phyloP scores from a whole-genome alignment of 1,140 invertebrate genomes.

The Amyelois transitella region DNA sequence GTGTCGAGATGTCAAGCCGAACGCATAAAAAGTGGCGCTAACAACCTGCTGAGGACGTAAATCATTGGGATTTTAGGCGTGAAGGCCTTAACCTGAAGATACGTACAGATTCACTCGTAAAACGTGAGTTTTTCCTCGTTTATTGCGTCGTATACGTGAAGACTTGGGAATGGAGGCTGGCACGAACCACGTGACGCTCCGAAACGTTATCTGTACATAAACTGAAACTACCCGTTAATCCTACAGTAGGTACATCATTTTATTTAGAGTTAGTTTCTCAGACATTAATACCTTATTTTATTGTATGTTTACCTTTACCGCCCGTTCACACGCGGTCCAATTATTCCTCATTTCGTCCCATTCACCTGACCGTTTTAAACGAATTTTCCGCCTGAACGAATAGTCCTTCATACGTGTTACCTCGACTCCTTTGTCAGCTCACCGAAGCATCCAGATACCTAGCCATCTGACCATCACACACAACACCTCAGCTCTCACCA shows the following conservation, averaged over 20 bases:
- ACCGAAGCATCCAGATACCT: constrained; percentile 16
- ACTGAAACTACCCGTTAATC: constrained; percentile 1
- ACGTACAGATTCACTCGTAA: constrained; percentile 30
- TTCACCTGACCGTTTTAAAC: constrained; percentile 4
- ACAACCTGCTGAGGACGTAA: constrained; percentile 13
- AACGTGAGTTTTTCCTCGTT: constrained; percentile 23
- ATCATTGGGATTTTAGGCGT: constrained; percentile 18
- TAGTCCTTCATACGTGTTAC: constrained; percentile 13
- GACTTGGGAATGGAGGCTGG: constrained; percentile 8
- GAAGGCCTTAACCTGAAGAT: constrained; percentile 15
- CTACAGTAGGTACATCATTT: constrained; percentile 1
- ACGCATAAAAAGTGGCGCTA: constrained; percentile 19
- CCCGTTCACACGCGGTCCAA: not conserved
- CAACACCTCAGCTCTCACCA: constrained; percentile 47
- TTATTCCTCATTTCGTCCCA: not conserved
- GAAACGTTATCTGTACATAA: not conserved
- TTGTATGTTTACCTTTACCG: not conserved
- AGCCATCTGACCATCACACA: constrained; percentile 36
- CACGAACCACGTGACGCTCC: constrained; percentile 6
- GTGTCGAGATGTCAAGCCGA: not conserved
- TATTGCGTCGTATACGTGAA: constrained; percentile 17
- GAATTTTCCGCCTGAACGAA: not conserved
- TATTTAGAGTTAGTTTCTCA: not conserved
- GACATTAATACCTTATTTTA: not conserved
- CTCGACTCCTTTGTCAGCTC: constrained; percentile 4